phyloP scores from a whole-genome alignment of 2,113 vertebrate genomes.

The Cavia porcellus region DNA sequence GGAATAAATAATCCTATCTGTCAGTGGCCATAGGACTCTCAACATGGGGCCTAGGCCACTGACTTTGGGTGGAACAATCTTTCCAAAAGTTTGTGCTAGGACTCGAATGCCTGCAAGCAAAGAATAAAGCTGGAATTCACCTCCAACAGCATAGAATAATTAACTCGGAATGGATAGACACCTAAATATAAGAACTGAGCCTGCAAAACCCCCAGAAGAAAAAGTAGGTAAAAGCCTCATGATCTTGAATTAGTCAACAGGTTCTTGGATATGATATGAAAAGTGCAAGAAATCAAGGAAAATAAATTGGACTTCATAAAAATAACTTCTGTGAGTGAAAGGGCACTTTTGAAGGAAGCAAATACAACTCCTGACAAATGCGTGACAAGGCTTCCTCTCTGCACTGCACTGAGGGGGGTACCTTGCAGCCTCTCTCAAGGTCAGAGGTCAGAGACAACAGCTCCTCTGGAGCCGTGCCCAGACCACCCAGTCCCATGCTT shows the following conservation, averaged over 20 bases:
- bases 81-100: neutral
- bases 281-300: neutral
- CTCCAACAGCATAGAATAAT: neutral
- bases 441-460: neutral
- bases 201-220: neutral
- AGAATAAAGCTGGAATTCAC: neutral
- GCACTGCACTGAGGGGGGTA: no score
- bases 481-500: neutral
- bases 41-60: neutral
- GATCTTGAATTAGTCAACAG: neutral
- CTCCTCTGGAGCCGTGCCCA: neutral
- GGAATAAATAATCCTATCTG: neutral
- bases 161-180: neutral
- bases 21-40: neutral
- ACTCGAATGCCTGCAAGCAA: neutral
- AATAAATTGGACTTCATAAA: conserved; percentile 1
- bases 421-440: neutral
- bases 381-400: neutral
- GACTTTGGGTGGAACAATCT: neutral
- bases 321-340: neutral
- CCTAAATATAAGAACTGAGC: neutral
- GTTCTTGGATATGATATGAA: neutral
- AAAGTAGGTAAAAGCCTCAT: neutral
- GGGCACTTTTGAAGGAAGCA: neutral
- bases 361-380: neutral